Conservation (phyloP, 2,888 invertebrate genomes). For the Hypercompe scribonia region DNA sequence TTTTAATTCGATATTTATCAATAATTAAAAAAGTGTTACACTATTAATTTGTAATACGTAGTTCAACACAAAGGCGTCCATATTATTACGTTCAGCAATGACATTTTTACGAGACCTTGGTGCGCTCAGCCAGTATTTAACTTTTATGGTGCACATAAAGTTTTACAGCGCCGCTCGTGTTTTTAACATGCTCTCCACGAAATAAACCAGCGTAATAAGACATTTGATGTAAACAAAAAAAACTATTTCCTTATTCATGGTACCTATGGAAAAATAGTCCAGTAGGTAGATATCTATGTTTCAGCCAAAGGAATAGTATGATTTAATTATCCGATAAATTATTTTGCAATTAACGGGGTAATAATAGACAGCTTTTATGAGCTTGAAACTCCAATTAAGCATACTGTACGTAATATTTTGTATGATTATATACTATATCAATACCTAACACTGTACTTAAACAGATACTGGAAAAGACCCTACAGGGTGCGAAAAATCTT, state of each 20-base stretch:
- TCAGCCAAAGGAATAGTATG: not conserved
- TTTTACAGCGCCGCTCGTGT: slow-evolving; percentile 37
- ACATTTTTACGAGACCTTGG: slow-evolving; percentile 36
- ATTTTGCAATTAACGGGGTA: not conserved
- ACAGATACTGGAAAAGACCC: too few species aligned
- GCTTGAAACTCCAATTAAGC: not conserved
- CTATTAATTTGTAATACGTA: slow-evolving; percentile 2
- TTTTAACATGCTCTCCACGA: slow-evolving; percentile 14
- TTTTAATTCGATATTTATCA: not conserved
- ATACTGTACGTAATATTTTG: not conserved
- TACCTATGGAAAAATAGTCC: not conserved
- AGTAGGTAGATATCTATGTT: not conserved
- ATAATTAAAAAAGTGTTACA: not conserved
- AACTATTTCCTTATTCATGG: not conserved
- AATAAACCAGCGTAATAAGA: slow-evolving; percentile 3
- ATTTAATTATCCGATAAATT: not conserved
- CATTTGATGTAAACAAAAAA: not conserved
- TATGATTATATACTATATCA: not conserved
- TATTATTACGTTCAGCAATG: slow-evolving; percentile 26
- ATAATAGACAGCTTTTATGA: not conserved
- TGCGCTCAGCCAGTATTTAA: slow-evolving; percentile 34
- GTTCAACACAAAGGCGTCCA: slow-evolving; percentile 21
- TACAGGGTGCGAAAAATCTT: too few species aligned
- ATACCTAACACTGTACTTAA: too few species aligned
- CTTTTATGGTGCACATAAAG: slow-evolving; percentile 49